Evolutionary conservation across 2,113 vertebrate species (phyloP), one percentile per base, ranked within the genome.

Genomic region (Pagrus major): DNA sequence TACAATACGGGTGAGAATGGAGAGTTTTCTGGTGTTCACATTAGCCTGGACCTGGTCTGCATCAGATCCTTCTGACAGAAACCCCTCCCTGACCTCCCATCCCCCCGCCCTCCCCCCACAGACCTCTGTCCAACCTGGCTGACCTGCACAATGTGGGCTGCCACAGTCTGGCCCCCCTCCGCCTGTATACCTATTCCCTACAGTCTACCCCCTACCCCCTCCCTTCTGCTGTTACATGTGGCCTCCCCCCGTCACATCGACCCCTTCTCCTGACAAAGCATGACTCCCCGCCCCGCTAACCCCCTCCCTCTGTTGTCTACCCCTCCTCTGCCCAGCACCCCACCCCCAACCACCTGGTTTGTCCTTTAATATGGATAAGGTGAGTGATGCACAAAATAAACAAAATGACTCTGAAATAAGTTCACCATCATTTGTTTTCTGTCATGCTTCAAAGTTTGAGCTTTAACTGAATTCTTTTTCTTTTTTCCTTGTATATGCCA

Each of bases 291-390:
- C 69, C 31, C 25, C 2, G 0, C 51, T 25, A 46, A 14, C 23
- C 27, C 21, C 6, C 80, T 41, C 44, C 67, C 79, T 73, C 76
- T 83, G 27, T 68, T 67, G 49, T 76, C 68, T 29, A 7, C 67
- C 39, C 80, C 74, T 31, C 73, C 69, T 21, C 39, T 46, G 23
- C 49, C 33, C 58, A 58, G 20, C 59, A 39, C 29, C 58, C 21
- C 64, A 52, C 71, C 23, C 69, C 42, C 80, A 37, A 5, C 81
- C 88, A 86, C 89, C 88, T 92, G 90, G 85, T 78, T 67, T 86
- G 83, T 80, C 78, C 69, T 75, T 82, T 56, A 71, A 15, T 29
- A 31, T 49, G 49, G 44, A 78, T 35, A 42, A n/a, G n/a, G 11
- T 41, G 35, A 46, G 16, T 56, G 49, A 68, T 9, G 9, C 11